A percentile compares a stretch with the other conserved stretches of the same genome.
phyloP scores from a whole-genome alignment of 2,888 invertebrate species.

The Oscheius sp. region DNA sequence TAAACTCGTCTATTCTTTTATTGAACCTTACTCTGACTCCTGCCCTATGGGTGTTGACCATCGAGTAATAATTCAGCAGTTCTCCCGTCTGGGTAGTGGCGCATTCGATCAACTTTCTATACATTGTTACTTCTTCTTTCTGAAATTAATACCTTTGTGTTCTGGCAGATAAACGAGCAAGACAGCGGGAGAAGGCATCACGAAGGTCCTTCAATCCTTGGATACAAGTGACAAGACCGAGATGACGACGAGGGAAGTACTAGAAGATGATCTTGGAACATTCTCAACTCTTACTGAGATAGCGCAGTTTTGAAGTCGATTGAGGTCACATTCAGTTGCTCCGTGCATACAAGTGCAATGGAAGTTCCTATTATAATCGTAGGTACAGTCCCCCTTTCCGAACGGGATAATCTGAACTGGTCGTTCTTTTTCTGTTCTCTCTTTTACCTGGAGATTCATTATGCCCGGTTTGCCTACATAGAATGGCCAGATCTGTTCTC shows the following conservation, averaged over 20 bases:
- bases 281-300: slow-evolving; percentile 57
- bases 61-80: slow-evolving; percentile 69
- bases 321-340: slow-evolving; percentile 69
- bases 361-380: slow-evolving; percentile 65
- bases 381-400: slow-evolving; percentile 69
- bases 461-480: slow-evolving; percentile 67
- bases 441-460: slow-evolving; percentile 66
- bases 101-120: slow-evolving; percentile 63
- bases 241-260: slow-evolving; percentile 66
- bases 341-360: slow-evolving; percentile 69
- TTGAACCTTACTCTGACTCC: slow-evolving; percentile 52
- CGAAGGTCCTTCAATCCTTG: slow-evolving; percentile 64
- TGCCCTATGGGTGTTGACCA: slow-evolving; percentile 68
- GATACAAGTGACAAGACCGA: slow-evolving; percentile 67
- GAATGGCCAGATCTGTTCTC: slow-evolving; percentile 70
- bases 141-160: slow-evolving; percentile 51
- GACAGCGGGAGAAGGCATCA: slow-evolving; percentile 65
- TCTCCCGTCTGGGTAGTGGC: slow-evolving; percentile 69
- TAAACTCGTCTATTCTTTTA: slow-evolving; percentile 28
- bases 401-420: slow-evolving; percentile 64
- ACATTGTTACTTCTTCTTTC: background rate
- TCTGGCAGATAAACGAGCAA: slow-evolving; percentile 62
- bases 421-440: background rate
- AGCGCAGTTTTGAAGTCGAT: slow-evolving; percentile 67
- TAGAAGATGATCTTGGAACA: slow-evolving; percentile 26